These are phyloP conservation scores for Pseudachorutes palmiensis DNA, from an alignment of 1,140 invertebrate genomes.

Conservation along the genomic window DNA sequence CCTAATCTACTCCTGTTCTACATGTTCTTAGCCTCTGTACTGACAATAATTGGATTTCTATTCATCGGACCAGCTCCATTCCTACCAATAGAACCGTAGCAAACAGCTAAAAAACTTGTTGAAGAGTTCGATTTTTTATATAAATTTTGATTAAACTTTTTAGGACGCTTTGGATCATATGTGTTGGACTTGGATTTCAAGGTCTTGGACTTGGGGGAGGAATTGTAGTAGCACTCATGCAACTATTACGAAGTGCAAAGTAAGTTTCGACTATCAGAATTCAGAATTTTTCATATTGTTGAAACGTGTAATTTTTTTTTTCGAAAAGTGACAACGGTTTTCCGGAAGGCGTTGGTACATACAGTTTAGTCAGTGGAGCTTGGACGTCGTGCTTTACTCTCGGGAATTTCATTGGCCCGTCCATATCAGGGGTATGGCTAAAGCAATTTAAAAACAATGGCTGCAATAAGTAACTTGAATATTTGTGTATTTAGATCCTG, in stretches of 20 bases:
- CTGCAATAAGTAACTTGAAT: not conserved
- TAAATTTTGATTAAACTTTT: too few species aligned
- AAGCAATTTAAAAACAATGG: not conserved
- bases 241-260: too few species aligned
- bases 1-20: conserved; percentile 55
- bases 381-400: conserved; percentile 44
- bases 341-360: conserved; percentile 44
- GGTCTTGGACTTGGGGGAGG: too few species aligned
- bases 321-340: conserved; percentile 49
- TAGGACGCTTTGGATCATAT: too few species aligned
- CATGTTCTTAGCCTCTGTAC: conserved; percentile 56
- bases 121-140: too few species aligned
- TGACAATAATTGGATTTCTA: conserved; percentile 58
- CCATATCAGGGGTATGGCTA: conserved; percentile 49
- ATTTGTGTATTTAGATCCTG: conserved; percentile 46
- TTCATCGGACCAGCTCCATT: conserved; percentile 68
- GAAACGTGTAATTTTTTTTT: too few species aligned
- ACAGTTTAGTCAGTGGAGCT: conserved; percentile 44
- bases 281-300: too few species aligned
- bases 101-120: conserved; percentile 46
- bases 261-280: too few species aligned
- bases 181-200: too few species aligned
- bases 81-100: conserved; percentile 51
- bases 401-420: conserved; percentile 43
- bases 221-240: too few species aligned